Percentiles rank a stretch among this genome's conserved stretches.
phyloP scores from a whole-genome alignment of 2,113 vertebrate species.

The Ameiurus melas region DNA sequence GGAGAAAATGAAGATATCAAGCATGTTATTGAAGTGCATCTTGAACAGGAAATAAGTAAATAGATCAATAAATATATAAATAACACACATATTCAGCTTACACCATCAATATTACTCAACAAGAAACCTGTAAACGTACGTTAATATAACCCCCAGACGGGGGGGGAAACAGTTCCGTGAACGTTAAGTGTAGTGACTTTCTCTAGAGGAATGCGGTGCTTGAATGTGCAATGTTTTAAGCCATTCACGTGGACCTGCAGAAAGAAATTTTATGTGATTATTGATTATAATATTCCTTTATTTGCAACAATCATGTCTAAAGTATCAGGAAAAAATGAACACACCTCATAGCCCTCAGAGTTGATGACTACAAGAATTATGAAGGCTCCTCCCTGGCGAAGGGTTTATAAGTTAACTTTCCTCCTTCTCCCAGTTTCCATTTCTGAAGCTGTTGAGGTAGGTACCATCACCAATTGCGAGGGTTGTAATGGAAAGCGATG shows the following conservation, averaged over 20 bases:
- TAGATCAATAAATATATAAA: no score
- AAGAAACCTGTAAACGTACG: conserved; percentile 4
- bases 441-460: background rate
- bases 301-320: background rate
- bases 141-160: background rate
- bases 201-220: background rate
- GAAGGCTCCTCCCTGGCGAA: conserved; percentile 21
- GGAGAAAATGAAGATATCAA: background rate
- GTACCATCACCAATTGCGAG: background rate
- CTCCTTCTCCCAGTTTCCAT: background rate
- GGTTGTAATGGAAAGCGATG: background rate
- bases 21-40: background rate
- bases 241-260: conserved; percentile 14
- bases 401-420: background rate
- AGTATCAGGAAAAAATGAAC: background rate
- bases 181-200: conserved; percentile 6
- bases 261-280: background rate
- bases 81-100: no score
- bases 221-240: background rate
- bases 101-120: background rate
- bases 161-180: background rate
- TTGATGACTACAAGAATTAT: background rate
- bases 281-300: background rate
- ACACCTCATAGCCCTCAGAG: conserved; percentile 36
- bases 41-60: background rate